Percentiles rank a stretch among this genome's conserved stretches.
Conservation (phyloP, 2,888 invertebrate genomes). For the Glaucopsyche alexis region DNA sequence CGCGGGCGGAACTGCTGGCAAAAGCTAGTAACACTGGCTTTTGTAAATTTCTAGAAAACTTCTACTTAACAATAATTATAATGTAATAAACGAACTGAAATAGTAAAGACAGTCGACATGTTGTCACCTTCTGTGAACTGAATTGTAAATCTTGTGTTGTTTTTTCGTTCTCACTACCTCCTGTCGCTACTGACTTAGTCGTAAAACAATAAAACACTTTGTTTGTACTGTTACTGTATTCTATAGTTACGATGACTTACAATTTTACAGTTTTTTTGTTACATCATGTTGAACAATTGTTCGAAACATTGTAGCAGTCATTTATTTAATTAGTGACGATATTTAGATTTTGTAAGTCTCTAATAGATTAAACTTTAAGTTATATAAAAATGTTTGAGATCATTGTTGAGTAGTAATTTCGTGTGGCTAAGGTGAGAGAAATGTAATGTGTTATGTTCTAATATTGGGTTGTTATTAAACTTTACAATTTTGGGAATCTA, state of each 20-base stretch:
- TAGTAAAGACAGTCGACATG: neutral
- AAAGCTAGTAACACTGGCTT: no score
- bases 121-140: slow-evolving; percentile 33
- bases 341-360: neutral
- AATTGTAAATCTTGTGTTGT: slow-evolving; percentile 22
- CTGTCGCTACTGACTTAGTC: slow-evolving; percentile 65
- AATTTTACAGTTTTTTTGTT: slow-evolving; percentile 29
- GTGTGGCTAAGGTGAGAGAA: no score
- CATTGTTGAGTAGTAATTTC: no score
- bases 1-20: no score
- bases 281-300: slow-evolving; percentile 23
- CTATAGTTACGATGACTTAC: slow-evolving; percentile 56
- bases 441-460: neutral
- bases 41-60: slow-evolving; percentile 1
- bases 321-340: slow-evolving; percentile 20
- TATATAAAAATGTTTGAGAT: no score
- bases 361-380: no score
- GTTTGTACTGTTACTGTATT: slow-evolving; percentile 63
- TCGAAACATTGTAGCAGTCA: neutral
- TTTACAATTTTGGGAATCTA: no score
- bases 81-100: neutral
- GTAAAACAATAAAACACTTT: slow-evolving; percentile 75
- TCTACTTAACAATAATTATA: neutral
- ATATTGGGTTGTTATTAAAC: neutral
- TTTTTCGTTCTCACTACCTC: slow-evolving; percentile 54